Percentiles rank a stretch among this genome's conserved stretches.
Conservation (phyloP, 2,113 vertebrate species). For the Erinaceus europaeus region DNA sequence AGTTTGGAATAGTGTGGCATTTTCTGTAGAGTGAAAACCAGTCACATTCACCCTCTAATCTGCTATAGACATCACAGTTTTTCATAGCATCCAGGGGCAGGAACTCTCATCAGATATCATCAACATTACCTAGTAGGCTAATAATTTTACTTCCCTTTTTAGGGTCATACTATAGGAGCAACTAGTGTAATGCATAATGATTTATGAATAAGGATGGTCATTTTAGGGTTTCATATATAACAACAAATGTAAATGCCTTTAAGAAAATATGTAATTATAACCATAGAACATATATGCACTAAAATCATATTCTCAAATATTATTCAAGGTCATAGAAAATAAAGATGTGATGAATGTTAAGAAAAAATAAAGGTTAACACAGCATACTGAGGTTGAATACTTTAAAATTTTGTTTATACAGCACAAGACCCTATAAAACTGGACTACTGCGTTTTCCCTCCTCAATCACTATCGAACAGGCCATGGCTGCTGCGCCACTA, state of each 20-base stretch:
- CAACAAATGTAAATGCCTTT: background rate
- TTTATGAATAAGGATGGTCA: background rate
- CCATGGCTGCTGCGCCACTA: no score
- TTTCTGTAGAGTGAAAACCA: slow-evolving; percentile 81
- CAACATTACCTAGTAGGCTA: background rate
- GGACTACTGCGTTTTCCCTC: no score
- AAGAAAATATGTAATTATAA: background rate
- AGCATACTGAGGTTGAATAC: background rate
- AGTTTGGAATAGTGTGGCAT: slow-evolving; percentile 85
- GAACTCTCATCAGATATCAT: background rate
- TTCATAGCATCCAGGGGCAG: background rate
- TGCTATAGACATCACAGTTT: background rate
- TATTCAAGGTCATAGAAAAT: background rate
- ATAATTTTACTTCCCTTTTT: background rate
- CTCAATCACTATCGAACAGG: no score
- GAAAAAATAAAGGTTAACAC: background rate
- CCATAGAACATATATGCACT: background rate
- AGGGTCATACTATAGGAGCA: background rate
- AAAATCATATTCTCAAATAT: background rate
- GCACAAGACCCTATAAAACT: no score
- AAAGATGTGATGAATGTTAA: background rate
- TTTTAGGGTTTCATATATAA: background rate
- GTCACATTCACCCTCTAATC: background rate
- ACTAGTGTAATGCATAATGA: background rate
- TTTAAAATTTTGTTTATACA: background rate